Base-by-base conservation (phyloP, 2,797 vertebrate genomes). In the Poecilia picta region DNA sequence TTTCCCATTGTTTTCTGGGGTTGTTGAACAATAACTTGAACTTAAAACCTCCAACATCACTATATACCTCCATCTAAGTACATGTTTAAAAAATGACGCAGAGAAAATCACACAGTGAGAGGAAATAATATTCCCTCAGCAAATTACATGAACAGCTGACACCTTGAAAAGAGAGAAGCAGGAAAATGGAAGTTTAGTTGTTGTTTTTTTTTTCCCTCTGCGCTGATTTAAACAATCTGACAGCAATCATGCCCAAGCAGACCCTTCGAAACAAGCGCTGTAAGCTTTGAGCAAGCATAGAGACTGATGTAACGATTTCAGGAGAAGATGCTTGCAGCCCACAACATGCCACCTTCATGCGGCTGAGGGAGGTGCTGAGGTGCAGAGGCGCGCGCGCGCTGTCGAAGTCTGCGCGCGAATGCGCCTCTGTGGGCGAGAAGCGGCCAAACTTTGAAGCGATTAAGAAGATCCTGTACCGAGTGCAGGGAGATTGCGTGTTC, bases 151-250 rank as follows among this genome's bases (percentile, higher is more conserved):
- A 89, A 73, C 39, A 76, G 57, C 41, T 85, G 78, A 83, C 68
- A 71, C 13, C 47, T 41, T 3, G 46, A 15, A 47, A 73, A 43
- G 71, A 25, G n/a, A 73, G 68, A 76, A 1, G 28, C 2, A 25
- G 31, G 10, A 75, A 80, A 23, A 76, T 68, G 75, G 83, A 76
- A 16, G 8, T n/a, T 15, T 45, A 51, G 8, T 13, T 23, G 49
- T 3, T 49, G 43, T 81, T 81, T 81, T 85, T 79, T 49, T 77
- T 18, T 41, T 41, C 5, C 11, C 7, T 59, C 72, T 80, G 36
- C 85, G 83, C 87, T 90, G 91, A 94, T 92, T 91, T 93, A 83
- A 92, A 91, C 88, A 92, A 94, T 89, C 93, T 92, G 93, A 94
- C 93, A 94, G 89, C 80, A 85, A 80, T 92, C 85, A 89, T 45